Evolutionary conservation across 2,888 invertebrate genomes (phyloP), one percentile per base, ranked within the genome.

Genomic region (Ethmia dodecea): DNA sequence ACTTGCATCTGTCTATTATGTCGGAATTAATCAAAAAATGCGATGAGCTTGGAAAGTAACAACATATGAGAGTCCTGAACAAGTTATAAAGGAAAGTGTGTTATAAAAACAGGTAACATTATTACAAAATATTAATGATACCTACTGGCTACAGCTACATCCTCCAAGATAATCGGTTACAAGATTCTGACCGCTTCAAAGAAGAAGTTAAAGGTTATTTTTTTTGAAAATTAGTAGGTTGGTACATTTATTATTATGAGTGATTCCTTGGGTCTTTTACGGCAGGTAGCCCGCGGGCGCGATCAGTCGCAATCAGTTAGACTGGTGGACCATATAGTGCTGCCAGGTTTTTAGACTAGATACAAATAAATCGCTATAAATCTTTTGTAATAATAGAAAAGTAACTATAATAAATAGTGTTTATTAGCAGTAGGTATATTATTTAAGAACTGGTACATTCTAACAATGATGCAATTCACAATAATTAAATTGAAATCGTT

Each of bases 201-300:
- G 63, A 64, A 66, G 59, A 48, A 58, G 49, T 59, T 63, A 45
- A 55, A 48, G 55, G 47, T 60, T 26, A 22, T 56, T 52, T 56
- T 69, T 70, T 71, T 69, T 65, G 55, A 54, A 83, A 80, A 81
- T 84, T 72, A 77, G 71, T 73, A 72, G 76, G 71, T 73, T 71
- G 76, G 69, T 73, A 68, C 74, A 73, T 79, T 78, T 71, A 72
- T 81, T 83, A 83, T 84, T 83, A 80, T 74, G 77, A 80, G 79
- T 78, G 83, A 86, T 83, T 83, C 78, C 68, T 78, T 59, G 69
- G 60, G 59, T 67, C 72, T 76, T 63, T 84, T 79, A 81, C 70
- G 59, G 78, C 83, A 81, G 84, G 84, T 84, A 84, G 84, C 84
- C 81, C 57, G 70, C 61, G 81, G 58, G 57, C 54, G 45, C 60